Conservation (phyloP, 1,140 invertebrate genomes). For the Bombus sibiricus region DNA sequence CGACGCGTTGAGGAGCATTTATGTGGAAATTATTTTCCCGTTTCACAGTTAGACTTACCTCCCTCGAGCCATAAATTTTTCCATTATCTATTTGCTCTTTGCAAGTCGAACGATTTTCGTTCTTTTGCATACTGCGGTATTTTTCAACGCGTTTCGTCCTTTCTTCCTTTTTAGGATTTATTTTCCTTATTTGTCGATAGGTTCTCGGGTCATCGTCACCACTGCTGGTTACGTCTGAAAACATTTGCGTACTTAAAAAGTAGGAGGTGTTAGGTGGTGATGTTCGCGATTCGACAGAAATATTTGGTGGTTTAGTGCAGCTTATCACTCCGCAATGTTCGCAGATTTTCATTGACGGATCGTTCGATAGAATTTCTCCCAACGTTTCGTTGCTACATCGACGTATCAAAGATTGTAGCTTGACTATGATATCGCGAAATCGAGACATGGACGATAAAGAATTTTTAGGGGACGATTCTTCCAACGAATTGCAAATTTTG, state of each 20-base stretch:
- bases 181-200: background rate
- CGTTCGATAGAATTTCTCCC: constrained; percentile 36
- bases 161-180: background rate
- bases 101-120: background rate
- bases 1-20: background rate
- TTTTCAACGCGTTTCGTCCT: background rate
- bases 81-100: background rate
- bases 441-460: constrained; percentile 15
- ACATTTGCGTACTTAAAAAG: background rate
- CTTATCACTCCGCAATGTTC: constrained; percentile 65
- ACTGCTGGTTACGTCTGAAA: background rate
- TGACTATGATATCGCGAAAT: constrained; percentile 37
- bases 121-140: background rate
- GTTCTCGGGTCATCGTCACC: background rate
- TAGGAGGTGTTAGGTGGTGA: background rate
- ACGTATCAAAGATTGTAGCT: constrained; percentile 46
- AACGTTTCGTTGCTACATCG: constrained; percentile 33
- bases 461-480: constrained; percentile 25
- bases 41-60: background rate
- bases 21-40: background rate
- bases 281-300: background rate
- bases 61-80: background rate
- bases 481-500: constrained; percentile 50
- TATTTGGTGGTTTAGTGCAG: background rate
- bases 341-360: constrained; percentile 58